phyloP scores from a whole-genome alignment of 1,140 invertebrate genomes.

The Antheraea pernyi region DNA sequence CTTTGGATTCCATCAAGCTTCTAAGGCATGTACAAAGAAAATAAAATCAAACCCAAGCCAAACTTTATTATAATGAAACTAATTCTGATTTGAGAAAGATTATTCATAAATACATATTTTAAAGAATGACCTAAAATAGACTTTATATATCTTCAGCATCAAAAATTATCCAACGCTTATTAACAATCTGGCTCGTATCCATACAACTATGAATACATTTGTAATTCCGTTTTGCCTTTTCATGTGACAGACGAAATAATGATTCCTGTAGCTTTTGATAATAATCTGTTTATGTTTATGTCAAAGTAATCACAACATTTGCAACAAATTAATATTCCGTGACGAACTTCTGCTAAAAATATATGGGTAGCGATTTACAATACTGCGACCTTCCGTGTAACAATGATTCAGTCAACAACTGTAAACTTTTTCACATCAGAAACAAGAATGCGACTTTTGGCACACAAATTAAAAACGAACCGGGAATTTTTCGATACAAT shows the following conservation, averaged over 20 bases:
- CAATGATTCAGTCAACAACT: conserved; percentile 18
- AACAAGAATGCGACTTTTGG: conserved; percentile 54
- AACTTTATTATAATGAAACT: no score
- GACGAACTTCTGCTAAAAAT: background rate
- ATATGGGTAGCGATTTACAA: background rate
- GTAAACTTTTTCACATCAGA: conserved; percentile 38
- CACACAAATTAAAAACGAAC: conserved; percentile 50
- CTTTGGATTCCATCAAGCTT: no score
- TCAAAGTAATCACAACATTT: conserved; percentile 16
- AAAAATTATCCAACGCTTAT: conserved; percentile 11
- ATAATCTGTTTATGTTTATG: conserved; percentile 16
- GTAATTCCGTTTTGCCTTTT: conserved; percentile 29
- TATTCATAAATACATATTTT: no score
- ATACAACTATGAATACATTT: conserved; percentile 26
- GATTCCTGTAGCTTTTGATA: conserved; percentile 18
- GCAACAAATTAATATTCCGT: conserved; percentile 19
- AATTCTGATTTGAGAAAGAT: no score
- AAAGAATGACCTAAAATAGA: no score
- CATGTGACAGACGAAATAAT: conserved; percentile 29
- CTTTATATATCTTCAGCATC: background rate
- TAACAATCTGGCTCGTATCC: conserved; percentile 40
- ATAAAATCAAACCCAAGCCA: no score
- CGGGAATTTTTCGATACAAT: conserved; percentile 54
- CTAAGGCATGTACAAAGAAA: no score
- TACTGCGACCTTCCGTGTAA: background rate